Percentiles rank a stretch among this genome's conserved stretches.
These are phyloP conservation scores for Chymomyza fuscimana DNA, from an alignment of 2,888 invertebrate genomes.

Conservation along the genomic window DNA sequence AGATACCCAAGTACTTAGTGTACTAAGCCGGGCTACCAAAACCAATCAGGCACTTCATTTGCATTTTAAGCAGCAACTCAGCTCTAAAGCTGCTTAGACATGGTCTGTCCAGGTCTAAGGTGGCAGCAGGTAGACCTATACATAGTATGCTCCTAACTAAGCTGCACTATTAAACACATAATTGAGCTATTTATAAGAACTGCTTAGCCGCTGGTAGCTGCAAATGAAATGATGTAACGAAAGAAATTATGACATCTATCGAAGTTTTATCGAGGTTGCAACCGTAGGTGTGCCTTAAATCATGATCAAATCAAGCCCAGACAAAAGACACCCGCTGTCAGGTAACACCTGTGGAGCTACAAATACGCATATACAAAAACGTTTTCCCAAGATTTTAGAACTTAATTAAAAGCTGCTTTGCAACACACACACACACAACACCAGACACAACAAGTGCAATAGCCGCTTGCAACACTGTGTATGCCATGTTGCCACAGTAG, in stretches of 20 bases:
- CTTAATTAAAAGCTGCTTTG: conserved; percentile 72
- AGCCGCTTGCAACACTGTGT: conserved; percentile 2
- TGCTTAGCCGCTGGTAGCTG: neutral
- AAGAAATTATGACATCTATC: conserved; percentile 26
- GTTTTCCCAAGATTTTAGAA: conserved; percentile 34
- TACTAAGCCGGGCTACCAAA: conserved; percentile 33
- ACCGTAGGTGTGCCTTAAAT: conserved; percentile 66
- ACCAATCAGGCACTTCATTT: conserved; percentile 68
- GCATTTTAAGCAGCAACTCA: conserved; percentile 52
- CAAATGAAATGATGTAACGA: conserved; percentile 52
- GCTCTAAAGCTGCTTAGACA: conserved; percentile 50
- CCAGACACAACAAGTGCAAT: conserved; percentile 28
- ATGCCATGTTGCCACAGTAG: conserved; percentile 5
- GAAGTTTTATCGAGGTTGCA: conserved; percentile 52
- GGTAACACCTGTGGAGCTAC: conserved; percentile 47
- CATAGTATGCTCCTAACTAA: neutral
- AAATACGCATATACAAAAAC: conserved; percentile 3
- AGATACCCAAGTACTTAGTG: conserved; percentile 24
- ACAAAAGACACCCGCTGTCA: conserved; percentile 39
- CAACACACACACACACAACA: conserved; percentile 38
- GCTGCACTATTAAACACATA: conserved; percentile 58
- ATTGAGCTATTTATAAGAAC: conserved; percentile 62
- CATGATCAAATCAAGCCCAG: conserved; percentile 13
- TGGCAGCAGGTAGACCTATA: neutral
- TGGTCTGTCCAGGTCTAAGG: neutral